phyloP scores from a whole-genome alignment of 2,888 invertebrate species.

The Unio delphinus region DNA sequence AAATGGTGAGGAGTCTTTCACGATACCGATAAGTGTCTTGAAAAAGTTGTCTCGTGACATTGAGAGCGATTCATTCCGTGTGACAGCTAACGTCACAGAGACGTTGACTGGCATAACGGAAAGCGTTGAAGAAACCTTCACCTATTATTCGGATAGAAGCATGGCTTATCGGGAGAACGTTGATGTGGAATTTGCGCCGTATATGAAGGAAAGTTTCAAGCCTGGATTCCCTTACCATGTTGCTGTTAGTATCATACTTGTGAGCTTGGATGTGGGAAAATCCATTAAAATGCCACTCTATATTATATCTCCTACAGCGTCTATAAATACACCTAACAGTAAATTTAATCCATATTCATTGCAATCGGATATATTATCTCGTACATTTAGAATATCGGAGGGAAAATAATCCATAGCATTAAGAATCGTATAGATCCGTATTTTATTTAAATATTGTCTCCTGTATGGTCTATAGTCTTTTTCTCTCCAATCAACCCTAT shows the following conservation, averaged over 20 bases:
- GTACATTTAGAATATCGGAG: no score
- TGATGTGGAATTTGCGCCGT: slow-evolving; percentile 33
- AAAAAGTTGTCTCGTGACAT: slow-evolving; percentile 25
- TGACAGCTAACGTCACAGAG: slow-evolving; percentile 89
- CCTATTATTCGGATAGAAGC: slow-evolving; percentile 84
- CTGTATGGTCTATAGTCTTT: no score
- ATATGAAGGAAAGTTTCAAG: slow-evolving; percentile 38
- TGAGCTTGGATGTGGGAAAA: background rate
- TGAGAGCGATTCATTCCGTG: slow-evolving; percentile 18
- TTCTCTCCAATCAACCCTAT: no score
- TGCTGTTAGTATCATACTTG: slow-evolving; percentile 12
- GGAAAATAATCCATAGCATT: background rate
- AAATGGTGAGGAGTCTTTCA: slow-evolving; percentile 36
- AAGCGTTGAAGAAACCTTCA: slow-evolving; percentile 82
- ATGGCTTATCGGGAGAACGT: background rate
- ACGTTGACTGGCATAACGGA: slow-evolving; percentile 87
- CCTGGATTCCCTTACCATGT: slow-evolving; percentile 24
- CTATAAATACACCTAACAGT: no score
- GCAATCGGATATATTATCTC: no score
- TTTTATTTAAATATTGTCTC: no score
- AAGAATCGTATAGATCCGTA: background rate
- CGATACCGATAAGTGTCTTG: slow-evolving; percentile 24
- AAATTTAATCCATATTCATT: no score
- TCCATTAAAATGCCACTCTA: background rate
- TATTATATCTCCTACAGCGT: background rate